Conservation (phyloP, 2,797 vertebrate species). For the Notoglanidium macrostoma region DNA sequence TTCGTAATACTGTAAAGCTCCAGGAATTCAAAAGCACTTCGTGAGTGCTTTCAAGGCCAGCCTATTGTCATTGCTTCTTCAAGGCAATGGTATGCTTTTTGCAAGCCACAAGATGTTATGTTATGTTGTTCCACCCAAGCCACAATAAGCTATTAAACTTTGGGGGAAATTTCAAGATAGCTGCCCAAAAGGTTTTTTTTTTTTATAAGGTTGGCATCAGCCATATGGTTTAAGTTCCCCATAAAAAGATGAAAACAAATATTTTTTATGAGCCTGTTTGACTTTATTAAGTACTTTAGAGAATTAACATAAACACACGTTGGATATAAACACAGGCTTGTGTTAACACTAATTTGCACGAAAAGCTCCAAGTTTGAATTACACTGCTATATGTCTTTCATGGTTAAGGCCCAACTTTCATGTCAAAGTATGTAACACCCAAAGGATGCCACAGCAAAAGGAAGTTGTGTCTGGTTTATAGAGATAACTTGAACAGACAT, state of each 20-base stretch:
- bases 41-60: constrained; percentile 44
- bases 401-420: neutral
- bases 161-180: constrained; percentile 54
- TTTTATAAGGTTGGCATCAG: constrained; percentile 64
- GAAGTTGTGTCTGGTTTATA: constrained; percentile 4
- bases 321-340: constrained; percentile 43
- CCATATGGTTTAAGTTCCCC: constrained; percentile 62
- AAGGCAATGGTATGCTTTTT: constrained; percentile 44
- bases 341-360: constrained; percentile 52
- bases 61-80: constrained; percentile 57
- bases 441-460: constrained; percentile 15
- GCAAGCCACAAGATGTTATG: constrained; percentile 61
- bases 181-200: constrained; percentile 51
- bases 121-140: constrained; percentile 53
- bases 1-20: constrained; percentile 23
- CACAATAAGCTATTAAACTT: constrained; percentile 47
- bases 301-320: constrained; percentile 46
- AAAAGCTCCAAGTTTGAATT: constrained; percentile 38
- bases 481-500: neutral
- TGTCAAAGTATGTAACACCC: constrained; percentile 5
- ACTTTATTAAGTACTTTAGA: constrained; percentile 56
- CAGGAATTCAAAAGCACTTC: constrained; percentile 28
- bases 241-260: constrained; percentile 69
- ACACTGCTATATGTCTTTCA: constrained; percentile 13
- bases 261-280: constrained; percentile 53